Evolutionary conservation across 37 sponge, comb jelly and placozoan species (phyloP), one percentile per base, ranked within the genome.

Genomic region (Spongia lamella): DNA sequence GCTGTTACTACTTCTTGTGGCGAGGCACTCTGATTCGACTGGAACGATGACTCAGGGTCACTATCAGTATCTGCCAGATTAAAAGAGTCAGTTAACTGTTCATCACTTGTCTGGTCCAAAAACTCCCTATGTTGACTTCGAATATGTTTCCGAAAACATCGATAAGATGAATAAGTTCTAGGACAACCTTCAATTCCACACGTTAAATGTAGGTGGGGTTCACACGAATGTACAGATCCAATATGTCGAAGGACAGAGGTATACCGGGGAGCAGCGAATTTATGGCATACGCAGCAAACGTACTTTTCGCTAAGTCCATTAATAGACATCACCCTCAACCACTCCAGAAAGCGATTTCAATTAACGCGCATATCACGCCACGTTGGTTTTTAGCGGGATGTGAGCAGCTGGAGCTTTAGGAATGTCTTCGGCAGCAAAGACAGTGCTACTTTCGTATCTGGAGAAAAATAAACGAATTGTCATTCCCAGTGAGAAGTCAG

Each of bases 181-280:
- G 63, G 58, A 50, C 85, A 77, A 7, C 72, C 71, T 7, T 70
- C 53, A n/a, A 84, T 53, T 21, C 85, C 85, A 70, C 85, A 84
- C 4, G 65, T 71, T 2, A 84, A 38, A 27, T 67, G n/a, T 52
- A 84, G 76, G 38, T 29, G 19, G 9, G 85, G 50, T 34, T 77
- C 78, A 52, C 52, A 49, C 13, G 59, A 19, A 50, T 84, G 85
- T 26, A 84, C 76, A 1, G 66, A 49, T 52, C 77, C 70, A 11
- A 84, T 72, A 38, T 82, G 82, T 49, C 74, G 56, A 15, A 80
- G 17, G 20, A 79, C 70, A 1, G 61, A 59, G 16, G 27, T 66
- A 49, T 70, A 21, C 37, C 9, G 36, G 34, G 20, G 52, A 31
- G 59, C 70, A 35, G 70, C 64, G 37, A 69, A 79, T 0, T 53